Conservation (phyloP, 1,140 invertebrate genomes). For the Argopecten irradians region DNA sequence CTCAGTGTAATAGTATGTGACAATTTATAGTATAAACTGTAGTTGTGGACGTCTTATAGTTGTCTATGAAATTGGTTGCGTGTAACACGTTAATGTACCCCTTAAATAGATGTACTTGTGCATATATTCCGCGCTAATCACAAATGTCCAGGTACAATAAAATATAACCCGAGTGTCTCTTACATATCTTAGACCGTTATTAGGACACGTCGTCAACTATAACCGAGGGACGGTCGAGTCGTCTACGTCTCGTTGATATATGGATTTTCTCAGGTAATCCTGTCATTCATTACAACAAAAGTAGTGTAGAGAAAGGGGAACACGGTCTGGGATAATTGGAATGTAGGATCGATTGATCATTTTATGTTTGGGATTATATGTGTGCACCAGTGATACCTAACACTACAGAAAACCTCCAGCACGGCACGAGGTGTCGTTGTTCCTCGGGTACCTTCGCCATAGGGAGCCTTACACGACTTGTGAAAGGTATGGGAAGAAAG, state of each 20-base stretch:
- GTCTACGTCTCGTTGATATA: not conserved
- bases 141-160: not conserved
- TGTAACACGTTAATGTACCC: not conserved
- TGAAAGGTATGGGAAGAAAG: not conserved
- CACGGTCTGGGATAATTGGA: constrained; percentile 15
- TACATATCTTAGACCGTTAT: not conserved
- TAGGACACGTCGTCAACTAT: not conserved
- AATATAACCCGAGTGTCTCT: not conserved
- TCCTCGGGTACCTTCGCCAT: not conserved
- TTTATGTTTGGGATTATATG: not conserved
- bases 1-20: too few species aligned
- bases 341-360: constrained; percentile 17
- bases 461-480: not conserved
- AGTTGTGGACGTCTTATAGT: too few species aligned
- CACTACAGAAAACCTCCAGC: not conserved
- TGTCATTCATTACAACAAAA: not conserved
- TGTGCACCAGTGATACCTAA: not conserved
- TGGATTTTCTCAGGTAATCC: constrained; percentile 20
- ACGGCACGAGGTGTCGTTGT: constrained; percentile 11
- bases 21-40: too few species aligned
- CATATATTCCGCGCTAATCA: not conserved
- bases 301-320: not conserved
- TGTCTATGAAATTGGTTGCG: too few species aligned
- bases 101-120: not conserved
- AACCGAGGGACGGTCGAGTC: not conserved